Conservation (phyloP, 1,140 invertebrate species). For the Dinoponera quadriceps region DNA sequence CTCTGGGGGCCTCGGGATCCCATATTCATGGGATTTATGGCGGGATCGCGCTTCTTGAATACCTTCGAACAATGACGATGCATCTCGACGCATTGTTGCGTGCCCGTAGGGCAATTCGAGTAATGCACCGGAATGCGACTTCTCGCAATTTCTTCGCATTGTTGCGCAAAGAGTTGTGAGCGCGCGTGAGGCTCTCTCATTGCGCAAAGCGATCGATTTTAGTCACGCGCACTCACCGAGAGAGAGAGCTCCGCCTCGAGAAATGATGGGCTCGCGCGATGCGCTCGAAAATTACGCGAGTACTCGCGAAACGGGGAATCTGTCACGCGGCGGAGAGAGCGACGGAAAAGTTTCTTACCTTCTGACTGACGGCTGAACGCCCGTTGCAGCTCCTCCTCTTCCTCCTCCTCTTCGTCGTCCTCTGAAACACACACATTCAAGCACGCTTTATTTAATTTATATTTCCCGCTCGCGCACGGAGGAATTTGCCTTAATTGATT, state of each 20-base stretch:
- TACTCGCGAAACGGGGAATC: background rate
- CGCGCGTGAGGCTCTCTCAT: slow-evolving; percentile 37
- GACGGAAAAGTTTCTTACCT: slow-evolving; percentile 67
- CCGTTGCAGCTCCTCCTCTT: slow-evolving; percentile 79
- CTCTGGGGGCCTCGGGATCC: slow-evolving; percentile 67
- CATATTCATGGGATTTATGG: slow-evolving; percentile 77
- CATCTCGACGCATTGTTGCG: slow-evolving; percentile 75
- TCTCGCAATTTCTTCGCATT: slow-evolving; percentile 66
- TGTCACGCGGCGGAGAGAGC: background rate
- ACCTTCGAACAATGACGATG: slow-evolving; percentile 73
- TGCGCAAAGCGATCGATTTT: slow-evolving; percentile 19
- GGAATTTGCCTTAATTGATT: slow-evolving; percentile 17
- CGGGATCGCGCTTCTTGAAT: slow-evolving; percentile 74
- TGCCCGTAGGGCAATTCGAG: slow-evolving; percentile 62
- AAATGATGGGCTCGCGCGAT: background rate
- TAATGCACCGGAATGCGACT: slow-evolving; percentile 69
- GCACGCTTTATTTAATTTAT: background rate
- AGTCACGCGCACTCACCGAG: background rate
- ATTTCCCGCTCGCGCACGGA: background rate
- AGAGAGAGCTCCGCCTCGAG: background rate
- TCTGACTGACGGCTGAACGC: slow-evolving; percentile 78
- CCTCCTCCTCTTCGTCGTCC: slow-evolving; percentile 78
- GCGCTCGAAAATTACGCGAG: background rate
- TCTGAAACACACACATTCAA: slow-evolving; percentile 68
- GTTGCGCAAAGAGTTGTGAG: slow-evolving; percentile 55